Base-by-base conservation (phyloP, 2,113 vertebrate species). In the Megalops atlanticus region DNA sequence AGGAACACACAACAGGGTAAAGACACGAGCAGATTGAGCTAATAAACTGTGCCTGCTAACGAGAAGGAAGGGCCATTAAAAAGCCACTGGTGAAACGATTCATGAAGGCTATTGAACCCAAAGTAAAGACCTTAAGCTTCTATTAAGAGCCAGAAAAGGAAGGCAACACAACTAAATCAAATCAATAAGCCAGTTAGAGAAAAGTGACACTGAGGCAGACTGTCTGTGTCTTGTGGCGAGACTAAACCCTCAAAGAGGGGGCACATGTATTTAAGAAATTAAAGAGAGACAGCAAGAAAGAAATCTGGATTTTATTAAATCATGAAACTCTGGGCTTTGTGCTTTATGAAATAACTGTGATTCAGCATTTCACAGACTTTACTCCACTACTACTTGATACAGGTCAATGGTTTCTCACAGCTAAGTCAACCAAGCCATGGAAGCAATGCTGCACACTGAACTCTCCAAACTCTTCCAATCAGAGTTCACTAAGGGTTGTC, bases 21-120 rank as follows among this genome's bases (percentile, higher is more conserved):
- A 95, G 95, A 95, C 94, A 95, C 94, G 93, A 93, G 96, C 95
- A 96, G 96, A 95, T 95, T 93, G 91, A 95, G 95, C 96, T 97
- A 97, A 97, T 99, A 98, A 99, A 98, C 95, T 95, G 90, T 89
- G 94, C 96, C 96, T 98, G 97, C 95, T 98, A 98, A 98, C 98
- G 96, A 98, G 96, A 83, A 89, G 95, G 92, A 94, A 95, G 94
- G 95, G 94, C 94, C 95, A 94, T 95, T 43, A 96, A 97, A 95
- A 94, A 96, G 95, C 95, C 92, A 91, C 90, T 90, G 95, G 95
- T 94, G 95, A 97, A 97, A 98, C 97, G 96, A 97, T 97, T 99
- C 95, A 96, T 97, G 96, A 97, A 97, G 96, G 96, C 96, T 97
- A 97, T 96, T 97, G 96, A 98, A 98, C 96, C 95, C 95, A 91